Percentiles rank a stretch among this genome's conserved stretches.
Conservation (phyloP, 2,888 invertebrate genomes). For the Tryphoninae sp. region DNA sequence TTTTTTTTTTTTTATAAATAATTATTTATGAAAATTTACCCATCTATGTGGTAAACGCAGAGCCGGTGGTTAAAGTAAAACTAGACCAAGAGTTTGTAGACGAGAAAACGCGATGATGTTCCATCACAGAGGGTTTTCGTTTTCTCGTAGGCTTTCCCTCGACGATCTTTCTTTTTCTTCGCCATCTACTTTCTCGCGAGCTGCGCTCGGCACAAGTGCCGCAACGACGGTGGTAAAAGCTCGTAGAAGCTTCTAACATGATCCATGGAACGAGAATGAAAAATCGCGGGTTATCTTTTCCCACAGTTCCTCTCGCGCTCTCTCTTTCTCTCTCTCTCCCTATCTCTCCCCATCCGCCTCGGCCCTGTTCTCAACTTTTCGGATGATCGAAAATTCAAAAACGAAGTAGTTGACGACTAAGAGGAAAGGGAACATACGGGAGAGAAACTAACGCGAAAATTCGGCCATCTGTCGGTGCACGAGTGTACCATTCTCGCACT, state of each 20-base stretch:
- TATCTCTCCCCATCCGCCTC: conserved; percentile 5
- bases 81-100: background rate
- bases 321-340: background rate
- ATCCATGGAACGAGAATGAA: conserved; percentile 49
- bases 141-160: conserved; percentile 27
- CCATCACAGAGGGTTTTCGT: conserved; percentile 4
- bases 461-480: conserved; percentile 43
- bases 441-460: conserved; percentile 11
- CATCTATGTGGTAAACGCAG: background rate
- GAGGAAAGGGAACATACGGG: conserved; percentile 21
- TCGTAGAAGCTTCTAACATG: conserved; percentile 42
- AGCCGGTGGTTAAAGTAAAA: background rate
- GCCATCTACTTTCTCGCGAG: background rate
- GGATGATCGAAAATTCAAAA: conserved; percentile 58
- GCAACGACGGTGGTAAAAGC: conserved; percentile 43
- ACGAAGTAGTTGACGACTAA: conserved; percentile 35
- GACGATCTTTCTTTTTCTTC: conserved; percentile 12
- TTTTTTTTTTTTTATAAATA: background rate
- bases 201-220: conserved; percentile 27
- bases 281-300: conserved; percentile 41
- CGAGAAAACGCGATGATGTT: background rate
- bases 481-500: conserved; percentile 34
- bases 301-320: background rate
- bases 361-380: conserved; percentile 37
- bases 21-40: background rate